phyloP scores from a whole-genome alignment of 30 jellyfish, hydroid and myxozoan species.

The Rhopilema esculentum region DNA sequence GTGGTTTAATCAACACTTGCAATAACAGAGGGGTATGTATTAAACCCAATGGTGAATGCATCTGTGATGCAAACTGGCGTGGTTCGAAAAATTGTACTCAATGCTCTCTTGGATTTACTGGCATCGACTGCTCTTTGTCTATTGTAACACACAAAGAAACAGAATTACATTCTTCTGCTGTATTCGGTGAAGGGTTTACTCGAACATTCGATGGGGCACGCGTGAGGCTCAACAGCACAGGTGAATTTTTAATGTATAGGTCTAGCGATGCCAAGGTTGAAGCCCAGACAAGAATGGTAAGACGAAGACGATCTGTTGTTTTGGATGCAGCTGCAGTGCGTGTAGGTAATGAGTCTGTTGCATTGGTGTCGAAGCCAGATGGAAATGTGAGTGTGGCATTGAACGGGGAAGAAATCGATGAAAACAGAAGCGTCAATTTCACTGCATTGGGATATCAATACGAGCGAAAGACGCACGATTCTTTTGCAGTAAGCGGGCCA shows the following conservation, averaged over 20 bases:
- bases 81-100: slow-evolving; percentile 38
- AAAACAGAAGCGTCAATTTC: slow-evolving; percentile 12
- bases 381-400: slow-evolving; percentile 37
- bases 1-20: slow-evolving; percentile 41
- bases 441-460: slow-evolving; percentile 12
- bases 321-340: slow-evolving; percentile 58
- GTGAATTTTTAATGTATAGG: slow-evolving; percentile 47
- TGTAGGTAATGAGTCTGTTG: slow-evolving; percentile 32
- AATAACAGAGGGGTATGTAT: slow-evolving; percentile 44
- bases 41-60: slow-evolving; percentile 31
- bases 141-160: neutral
- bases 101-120: slow-evolving; percentile 50
- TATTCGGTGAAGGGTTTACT: slow-evolving; percentile 50
- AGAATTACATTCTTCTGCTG: slow-evolving; percentile 36
- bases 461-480: slow-evolving; percentile 18
- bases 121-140: slow-evolving; percentile 51
- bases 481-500: slow-evolving; percentile 22
- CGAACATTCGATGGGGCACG: slow-evolving; percentile 59
- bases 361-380: slow-evolving; percentile 11
- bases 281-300: slow-evolving; percentile 51
- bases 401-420: slow-evolving; percentile 37
- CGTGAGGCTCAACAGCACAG: slow-evolving; percentile 52
- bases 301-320: slow-evolving; percentile 62
- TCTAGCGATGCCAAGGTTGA: slow-evolving; percentile 19
- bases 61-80: slow-evolving; percentile 62